Evolutionary conservation across 2,113 vertebrate genomes (phyloP).

Genomic region (Lathamus discolor): DNA sequence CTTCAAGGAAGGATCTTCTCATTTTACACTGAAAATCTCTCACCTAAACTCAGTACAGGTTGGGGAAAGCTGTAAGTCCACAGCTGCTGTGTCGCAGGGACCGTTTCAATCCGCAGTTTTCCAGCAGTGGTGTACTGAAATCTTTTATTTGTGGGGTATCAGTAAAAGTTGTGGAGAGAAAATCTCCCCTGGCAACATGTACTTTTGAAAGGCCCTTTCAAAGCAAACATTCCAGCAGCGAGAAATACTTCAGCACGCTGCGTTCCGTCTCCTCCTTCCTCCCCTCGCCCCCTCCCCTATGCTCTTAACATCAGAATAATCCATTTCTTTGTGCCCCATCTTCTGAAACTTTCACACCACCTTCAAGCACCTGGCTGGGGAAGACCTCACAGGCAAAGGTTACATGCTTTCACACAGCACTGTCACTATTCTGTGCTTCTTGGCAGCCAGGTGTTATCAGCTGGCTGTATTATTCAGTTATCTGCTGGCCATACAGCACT

Average conservation of each 20-base stretch:
- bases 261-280: background rate
- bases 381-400: background rate
- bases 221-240: background rate
- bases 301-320: background rate
- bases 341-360: background rate
- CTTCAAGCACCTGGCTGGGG: background rate
- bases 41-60: background rate
- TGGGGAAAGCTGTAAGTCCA: background rate
- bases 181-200: constrained; percentile 48
- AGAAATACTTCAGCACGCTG: background rate
- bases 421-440: background rate
- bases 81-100: background rate
- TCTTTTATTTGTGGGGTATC: constrained; percentile 12
- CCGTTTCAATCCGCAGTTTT: background rate
- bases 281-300: background rate
- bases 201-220: constrained; percentile 36
- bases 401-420: background rate
- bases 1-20: background rate
- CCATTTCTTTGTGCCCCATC: background rate
- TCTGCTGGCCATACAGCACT: background rate
- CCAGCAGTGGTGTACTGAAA: background rate
- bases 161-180: constrained; percentile 22
- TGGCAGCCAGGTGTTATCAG: background rate
- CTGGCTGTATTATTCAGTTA: background rate
- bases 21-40: background rate